A percentile compares a stretch with the other conserved stretches of the same genome.
Conservation (phyloP, 2,888 invertebrate genomes). For the Pheosia gnoma region DNA sequence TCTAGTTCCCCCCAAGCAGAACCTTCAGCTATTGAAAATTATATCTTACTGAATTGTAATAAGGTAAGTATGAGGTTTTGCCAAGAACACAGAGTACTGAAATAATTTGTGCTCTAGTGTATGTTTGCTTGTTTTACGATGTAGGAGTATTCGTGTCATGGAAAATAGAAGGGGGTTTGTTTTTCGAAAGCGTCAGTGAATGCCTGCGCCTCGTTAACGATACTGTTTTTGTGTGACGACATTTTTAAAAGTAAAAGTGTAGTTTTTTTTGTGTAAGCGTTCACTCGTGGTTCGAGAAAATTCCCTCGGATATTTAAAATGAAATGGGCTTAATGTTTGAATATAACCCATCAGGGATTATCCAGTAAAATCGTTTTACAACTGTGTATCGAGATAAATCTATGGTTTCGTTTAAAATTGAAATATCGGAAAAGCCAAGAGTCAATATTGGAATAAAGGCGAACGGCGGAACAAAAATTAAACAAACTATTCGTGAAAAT, state of each 20-base stretch:
- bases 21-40: constrained; percentile 18
- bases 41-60: neutral
- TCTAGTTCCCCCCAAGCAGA: constrained; percentile 51
- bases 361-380: no score
- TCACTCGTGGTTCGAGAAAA: neutral
- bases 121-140: constrained; percentile 57
- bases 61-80: constrained; percentile 15
- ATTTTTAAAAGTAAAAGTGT: neutral
- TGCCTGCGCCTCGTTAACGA: constrained; percentile 23
- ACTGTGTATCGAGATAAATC: no score
- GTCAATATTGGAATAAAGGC: no score
- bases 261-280: neutral
- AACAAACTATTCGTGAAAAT: no score
- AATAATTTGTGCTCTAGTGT: constrained; percentile 51
- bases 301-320: no score
- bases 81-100: constrained; percentile 6
- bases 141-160: constrained; percentile 50
- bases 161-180: constrained; percentile 26
- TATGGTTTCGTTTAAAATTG: no score
- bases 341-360: no score
- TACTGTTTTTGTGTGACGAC: constrained; percentile 12
- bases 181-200: constrained; percentile 15
- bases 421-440: no score
- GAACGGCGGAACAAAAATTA: no score
- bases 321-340: no score